A percentile compares a stretch with the other conserved stretches of the same genome.
Evolutionary conservation across 2,797 vertebrate genomes (phyloP).

Genomic region (Sebastes iracundus): DNA sequence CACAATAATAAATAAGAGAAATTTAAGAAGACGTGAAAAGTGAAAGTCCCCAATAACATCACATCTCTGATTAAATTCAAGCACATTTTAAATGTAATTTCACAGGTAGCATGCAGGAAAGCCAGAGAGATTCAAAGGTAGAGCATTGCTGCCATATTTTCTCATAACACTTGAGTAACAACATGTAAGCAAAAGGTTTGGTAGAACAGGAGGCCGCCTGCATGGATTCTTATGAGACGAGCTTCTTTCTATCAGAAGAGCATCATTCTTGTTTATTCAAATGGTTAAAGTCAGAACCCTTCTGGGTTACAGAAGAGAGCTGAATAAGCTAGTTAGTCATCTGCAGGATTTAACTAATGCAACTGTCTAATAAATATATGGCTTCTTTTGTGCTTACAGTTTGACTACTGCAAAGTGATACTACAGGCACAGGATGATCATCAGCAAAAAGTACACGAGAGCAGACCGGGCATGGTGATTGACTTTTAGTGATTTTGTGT

Average conservation of each 20-base stretch:
- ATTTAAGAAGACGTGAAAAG: neutral
- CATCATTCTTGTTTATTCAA: slow-evolving; percentile 11
- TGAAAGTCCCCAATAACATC: neutral
- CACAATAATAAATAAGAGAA: neutral
- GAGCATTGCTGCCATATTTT: neutral
- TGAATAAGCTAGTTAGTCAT: neutral
- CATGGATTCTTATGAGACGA: neutral
- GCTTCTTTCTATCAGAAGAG: slow-evolving; percentile 41
- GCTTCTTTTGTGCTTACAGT: neutral
- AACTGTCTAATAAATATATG: neutral
- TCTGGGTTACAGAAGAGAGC: neutral
- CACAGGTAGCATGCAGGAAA: slow-evolving; percentile 18
- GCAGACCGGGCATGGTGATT: neutral
- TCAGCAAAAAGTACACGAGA: neutral
- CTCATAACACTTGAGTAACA: neutral
- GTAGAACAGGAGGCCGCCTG: slow-evolving; percentile 29
- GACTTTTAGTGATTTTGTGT: neutral
- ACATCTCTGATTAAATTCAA: slow-evolving; percentile 3
- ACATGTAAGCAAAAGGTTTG: slow-evolving; percentile 18
- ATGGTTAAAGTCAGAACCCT: neutral
- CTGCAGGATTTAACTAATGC: neutral
- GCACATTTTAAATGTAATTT: neutral
- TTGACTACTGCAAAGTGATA: neutral
- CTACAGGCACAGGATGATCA: neutral
- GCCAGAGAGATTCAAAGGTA: neutral